Base-by-base conservation (phyloP, 2,888 invertebrate species). In the Tinea trinotella region DNA sequence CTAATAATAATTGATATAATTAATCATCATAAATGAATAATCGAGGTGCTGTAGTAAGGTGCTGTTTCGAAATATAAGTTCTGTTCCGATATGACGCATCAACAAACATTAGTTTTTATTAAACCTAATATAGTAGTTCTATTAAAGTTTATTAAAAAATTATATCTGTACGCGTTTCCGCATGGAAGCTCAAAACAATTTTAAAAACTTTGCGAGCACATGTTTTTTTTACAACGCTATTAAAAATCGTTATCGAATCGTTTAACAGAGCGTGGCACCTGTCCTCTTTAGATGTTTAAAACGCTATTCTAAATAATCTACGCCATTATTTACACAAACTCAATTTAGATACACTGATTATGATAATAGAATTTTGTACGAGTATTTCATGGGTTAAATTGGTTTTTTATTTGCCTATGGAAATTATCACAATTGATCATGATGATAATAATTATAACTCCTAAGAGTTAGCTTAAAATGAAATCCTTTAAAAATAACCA, bases 251-350 rank as follows among this genome's bases (percentile, higher is more conserved):
- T 22, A 24, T 50, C 22, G 22, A 50, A 50, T 13, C 13, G 50
- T 24, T 50, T 50, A 50, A 50, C 50, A 50, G 50, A 50, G 50
- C 50, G 50, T 50, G 24, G 13, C 50, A 50, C 24, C 50, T 50
- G 50, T 50, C 50, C 50, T 50, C 50, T 50, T 50, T 50, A 24
- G 15, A 24, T 24, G 24, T 18, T 12, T 12, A 24, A 17, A 50
- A 18, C 12, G 10, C 24, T 15, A 50, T 50, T 50, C 12, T 24
- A 50, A 50, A 50, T 50, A 3, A 50, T 50, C 50, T 24, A 10
- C 13, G 50, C 24, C 50, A 24, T 46, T 46, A 46, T 46, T 46
- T 19, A 46, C 46, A 46, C 46, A 1, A 46, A 46, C 19, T 19
- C 7, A 2, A 10, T 46, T 46, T 40, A 19, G 46, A 46, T 46